Conservation (phyloP, 2,888 invertebrate species). For the Andrena dorsata region DNA sequence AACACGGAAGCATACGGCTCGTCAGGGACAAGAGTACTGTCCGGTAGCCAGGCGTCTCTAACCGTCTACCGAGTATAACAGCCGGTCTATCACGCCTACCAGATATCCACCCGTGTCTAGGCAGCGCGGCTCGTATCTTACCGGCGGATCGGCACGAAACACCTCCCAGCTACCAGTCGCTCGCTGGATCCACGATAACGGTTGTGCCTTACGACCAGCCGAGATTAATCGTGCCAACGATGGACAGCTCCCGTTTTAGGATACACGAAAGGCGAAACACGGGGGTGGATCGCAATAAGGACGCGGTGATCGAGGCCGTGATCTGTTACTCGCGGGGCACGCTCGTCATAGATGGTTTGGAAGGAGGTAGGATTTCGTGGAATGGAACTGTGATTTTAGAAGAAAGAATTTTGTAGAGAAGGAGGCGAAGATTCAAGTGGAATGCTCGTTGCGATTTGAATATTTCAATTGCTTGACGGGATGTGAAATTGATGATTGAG, state of each 20-base stretch:
- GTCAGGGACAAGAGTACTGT: constrained; percentile 58
- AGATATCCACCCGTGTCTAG: constrained; percentile 73
- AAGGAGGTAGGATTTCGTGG: neutral
- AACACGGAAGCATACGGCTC: constrained; percentile 59
- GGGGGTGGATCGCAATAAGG: constrained; percentile 55
- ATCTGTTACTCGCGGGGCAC: neutral
- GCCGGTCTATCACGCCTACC: constrained; percentile 74
- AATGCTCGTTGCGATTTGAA: too few relatives aligned
- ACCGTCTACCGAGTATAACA: constrained; percentile 66
- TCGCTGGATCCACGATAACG: constrained; percentile 76
- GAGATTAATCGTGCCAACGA: constrained; percentile 78
- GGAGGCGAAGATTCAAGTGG: neutral
- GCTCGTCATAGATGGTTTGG: neutral
- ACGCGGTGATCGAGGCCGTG: constrained; percentile 4
- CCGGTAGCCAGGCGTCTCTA: constrained; percentile 65
- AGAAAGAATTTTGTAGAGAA: neutral
- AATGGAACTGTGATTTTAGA: neutral
- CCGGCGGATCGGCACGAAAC: constrained; percentile 74
- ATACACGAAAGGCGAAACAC: constrained; percentile 52
- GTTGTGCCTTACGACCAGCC: constrained; percentile 69
- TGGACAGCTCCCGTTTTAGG: constrained; percentile 74
- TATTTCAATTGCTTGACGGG: too few relatives aligned
- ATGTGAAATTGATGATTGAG: too few relatives aligned
- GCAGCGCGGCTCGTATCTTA: constrained; percentile 67
- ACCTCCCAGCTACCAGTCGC: constrained; percentile 65